Evolutionary conservation across 2,888 invertebrate genomes (phyloP).

Genomic region (Tachina lurida): DNA sequence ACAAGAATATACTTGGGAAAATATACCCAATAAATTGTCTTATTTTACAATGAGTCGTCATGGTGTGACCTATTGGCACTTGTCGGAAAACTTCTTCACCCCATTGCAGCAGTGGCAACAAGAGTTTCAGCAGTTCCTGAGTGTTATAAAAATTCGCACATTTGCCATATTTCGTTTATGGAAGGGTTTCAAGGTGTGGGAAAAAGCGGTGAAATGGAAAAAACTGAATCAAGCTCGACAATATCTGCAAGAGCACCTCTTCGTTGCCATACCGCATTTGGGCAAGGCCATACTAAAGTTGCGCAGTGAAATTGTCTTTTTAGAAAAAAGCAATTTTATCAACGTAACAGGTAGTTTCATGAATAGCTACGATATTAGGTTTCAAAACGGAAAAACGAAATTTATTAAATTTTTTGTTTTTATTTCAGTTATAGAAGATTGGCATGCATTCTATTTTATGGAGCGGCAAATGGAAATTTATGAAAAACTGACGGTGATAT

Average conservation of each 20-base stretch:
- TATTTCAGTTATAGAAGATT: conserved; percentile 83
- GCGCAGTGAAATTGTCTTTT: conserved; percentile 87
- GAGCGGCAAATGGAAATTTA: conserved; percentile 85
- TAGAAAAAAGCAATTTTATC: conserved; percentile 86
- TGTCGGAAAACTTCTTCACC: conserved; percentile 90
- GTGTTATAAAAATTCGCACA: conserved; percentile 89
- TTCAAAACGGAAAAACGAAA: not conserved
- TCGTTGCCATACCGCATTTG: conserved; percentile 88
- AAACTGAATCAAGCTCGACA: conserved; percentile 86
- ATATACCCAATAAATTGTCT: conserved; percentile 86
- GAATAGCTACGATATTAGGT: not conserved
- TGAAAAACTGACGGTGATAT: conserved; percentile 79
- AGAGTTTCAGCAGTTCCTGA: conserved; percentile 91
- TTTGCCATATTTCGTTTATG: conserved; percentile 88
- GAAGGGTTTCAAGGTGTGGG: conserved; percentile 93
- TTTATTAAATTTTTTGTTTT: not conserved
- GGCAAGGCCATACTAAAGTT: conserved; percentile 89
- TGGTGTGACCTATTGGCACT: conserved; percentile 90
- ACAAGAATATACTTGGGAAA: conserved; percentile 89
- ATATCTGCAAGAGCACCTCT: conserved; percentile 87
- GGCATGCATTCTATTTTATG: conserved; percentile 87
- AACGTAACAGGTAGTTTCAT: conserved; percentile 83
- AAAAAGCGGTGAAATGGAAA: conserved; percentile 87
- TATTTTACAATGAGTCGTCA: conserved; percentile 92
- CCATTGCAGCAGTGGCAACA: conserved; percentile 91